phyloP scores from a whole-genome alignment of 2,888 invertebrate genomes.

The Drosophila testacea region DNA sequence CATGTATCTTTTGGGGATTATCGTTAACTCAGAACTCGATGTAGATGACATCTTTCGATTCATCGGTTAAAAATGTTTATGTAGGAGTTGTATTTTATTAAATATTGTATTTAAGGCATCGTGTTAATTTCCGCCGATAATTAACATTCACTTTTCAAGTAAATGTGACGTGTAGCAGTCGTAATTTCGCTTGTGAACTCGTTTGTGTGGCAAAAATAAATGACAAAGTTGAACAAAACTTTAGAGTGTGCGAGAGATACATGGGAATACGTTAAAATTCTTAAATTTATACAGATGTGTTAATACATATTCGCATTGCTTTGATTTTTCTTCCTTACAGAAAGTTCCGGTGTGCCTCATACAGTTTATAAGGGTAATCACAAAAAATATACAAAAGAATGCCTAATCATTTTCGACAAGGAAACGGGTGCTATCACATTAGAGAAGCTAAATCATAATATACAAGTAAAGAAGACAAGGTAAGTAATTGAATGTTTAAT shows the following conservation, averaged over 20 bases:
- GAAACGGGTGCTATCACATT: slow-evolving; percentile 96
- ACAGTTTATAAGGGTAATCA: slow-evolving; percentile 98
- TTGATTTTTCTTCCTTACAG: slow-evolving; percentile 84
- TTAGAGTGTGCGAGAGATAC: background rate
- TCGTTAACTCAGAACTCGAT: background rate
- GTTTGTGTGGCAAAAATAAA: slow-evolving; percentile 27
- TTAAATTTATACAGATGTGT: background rate
- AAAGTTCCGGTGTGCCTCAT: slow-evolving; percentile 95
- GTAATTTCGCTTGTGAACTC: slow-evolving; percentile 7
- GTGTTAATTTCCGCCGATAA: slow-evolving; percentile 32
- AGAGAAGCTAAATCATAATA: slow-evolving; percentile 95
- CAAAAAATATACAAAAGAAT: slow-evolving; percentile 94
- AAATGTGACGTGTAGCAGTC: slow-evolving; percentile 29
- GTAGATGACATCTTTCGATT: background rate
- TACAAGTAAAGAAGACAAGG: slow-evolving; percentile 97
- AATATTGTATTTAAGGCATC: slow-evolving; percentile 30
- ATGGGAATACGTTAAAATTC: background rate
- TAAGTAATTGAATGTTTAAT: slow-evolving; percentile 82
- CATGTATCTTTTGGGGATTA: slow-evolving; percentile 1
- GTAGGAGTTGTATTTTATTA: slow-evolving; percentile 17
- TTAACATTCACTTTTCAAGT: slow-evolving; percentile 38
- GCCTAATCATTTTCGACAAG: slow-evolving; percentile 96
- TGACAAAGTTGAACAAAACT: slow-evolving; percentile 33
- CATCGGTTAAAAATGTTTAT: background rate
- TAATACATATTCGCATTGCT: background rate